Conservation (phyloP, 2,797 vertebrate species). For the Notoglanidium macrostoma region DNA sequence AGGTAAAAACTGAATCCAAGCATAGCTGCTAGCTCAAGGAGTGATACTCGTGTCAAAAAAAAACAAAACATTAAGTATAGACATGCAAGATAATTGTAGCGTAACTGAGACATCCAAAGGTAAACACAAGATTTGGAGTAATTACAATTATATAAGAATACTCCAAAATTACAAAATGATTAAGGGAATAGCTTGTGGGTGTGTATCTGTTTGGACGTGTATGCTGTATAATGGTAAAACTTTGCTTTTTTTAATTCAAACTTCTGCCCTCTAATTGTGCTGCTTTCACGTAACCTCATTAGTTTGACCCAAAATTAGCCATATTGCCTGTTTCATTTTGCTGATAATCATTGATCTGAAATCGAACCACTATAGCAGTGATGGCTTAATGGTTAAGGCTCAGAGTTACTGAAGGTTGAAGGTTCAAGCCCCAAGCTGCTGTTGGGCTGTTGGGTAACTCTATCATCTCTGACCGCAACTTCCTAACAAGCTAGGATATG, state of each 20-base stretch:
- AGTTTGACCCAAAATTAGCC: background rate
- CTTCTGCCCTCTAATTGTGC: background rate
- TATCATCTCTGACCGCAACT: too few relatives aligned
- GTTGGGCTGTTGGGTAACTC: too few relatives aligned
- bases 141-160: too few relatives aligned
- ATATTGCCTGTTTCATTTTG: background rate
- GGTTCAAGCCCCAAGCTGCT: background rate
- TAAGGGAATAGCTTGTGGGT: background rate
- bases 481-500: too few relatives aligned
- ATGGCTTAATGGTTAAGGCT: too few relatives aligned
- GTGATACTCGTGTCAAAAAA: background rate
- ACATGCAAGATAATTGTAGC: background rate
- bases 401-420: too few relatives aligned
- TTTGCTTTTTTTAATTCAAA: background rate
- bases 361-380: too few relatives aligned
- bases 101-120: background rate
- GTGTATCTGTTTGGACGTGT: background rate
- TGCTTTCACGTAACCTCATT: background rate
- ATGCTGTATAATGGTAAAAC: background rate
- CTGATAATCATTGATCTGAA: too few relatives aligned
- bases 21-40: background rate
- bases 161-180: background rate
- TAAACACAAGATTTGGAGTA: too few relatives aligned
- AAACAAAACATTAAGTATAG: background rate
- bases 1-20: background rate